Evolutionary conservation across 1,140 invertebrate species (phyloP), one percentile per base, ranked within the genome.

Genomic region (Stegodyphus dumicola): DNA sequence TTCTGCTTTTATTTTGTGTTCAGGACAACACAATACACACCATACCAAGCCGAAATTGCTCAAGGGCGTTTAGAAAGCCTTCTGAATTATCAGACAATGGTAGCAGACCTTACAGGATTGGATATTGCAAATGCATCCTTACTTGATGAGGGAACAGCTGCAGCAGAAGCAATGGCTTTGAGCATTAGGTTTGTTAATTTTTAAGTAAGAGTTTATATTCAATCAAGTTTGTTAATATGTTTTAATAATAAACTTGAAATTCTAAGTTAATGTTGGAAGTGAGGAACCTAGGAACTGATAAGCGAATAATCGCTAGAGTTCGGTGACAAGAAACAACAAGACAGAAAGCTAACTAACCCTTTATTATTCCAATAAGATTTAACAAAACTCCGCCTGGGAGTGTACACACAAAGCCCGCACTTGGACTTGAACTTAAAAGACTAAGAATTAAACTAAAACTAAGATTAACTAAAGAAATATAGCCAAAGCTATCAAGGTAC

Each of bases 1-100:
- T 33, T 33, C 33, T 60, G 15, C 1, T 60, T 60, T 9, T 83
- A 70, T 51, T 76, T 88, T 67, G 0, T n/a, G 7, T 86, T 9
- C 87, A 93, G 93, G 92, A 92, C 91, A 18, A 94, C 93, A 2
- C 92, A 93, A 89, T 94, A 94, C 89, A 94, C 93, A 15, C 94
- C 93, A 1, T 94, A 94, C 87, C 93, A 94, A 88, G 92, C 93
- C 7, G 99, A 99, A 93, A 95, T 99, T 33, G 94, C 98, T 0
- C 98, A 99, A 91, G 98, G 99, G 3, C 93, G 99, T 80, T 91
- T 99, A 17, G 98, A 99, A 90, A 94, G 96, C 88, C 91, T 99
- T 0, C 92, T 99, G 0, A 99, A 99, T 90, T 99, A 98, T 90
- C 99, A 99, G 92, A 99, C 99, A 0, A 95, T 99, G 94, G 94